Evolutionary conservation across 2,888 invertebrate genomes (phyloP).

Genomic region (Platycheirus albimanus): DNA sequence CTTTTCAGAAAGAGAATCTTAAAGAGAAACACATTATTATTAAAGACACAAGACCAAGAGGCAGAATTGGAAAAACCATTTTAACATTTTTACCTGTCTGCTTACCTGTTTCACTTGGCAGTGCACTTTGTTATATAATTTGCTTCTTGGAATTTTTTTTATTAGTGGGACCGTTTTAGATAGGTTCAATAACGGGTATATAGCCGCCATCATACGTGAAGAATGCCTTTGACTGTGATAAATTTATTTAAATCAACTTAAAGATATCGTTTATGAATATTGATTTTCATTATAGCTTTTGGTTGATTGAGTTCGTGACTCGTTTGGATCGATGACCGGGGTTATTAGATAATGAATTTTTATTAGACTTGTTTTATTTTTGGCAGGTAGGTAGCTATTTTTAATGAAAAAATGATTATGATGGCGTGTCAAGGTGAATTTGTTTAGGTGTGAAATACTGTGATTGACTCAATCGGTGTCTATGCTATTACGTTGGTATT

Average conservation of each 20-base stretch:
- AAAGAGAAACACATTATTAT: conserved; percentile 23
- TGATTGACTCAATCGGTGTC: too few species aligned
- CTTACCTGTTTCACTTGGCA: conserved; percentile 48
- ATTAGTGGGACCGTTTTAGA: conserved; percentile 46
- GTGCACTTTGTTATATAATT: conserved; percentile 59
- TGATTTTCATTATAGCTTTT: conserved; percentile 30
- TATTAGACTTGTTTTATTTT: conserved; percentile 16
- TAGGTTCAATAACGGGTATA: conserved; percentile 64
- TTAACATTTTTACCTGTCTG: neutral
- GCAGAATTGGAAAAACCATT: conserved; percentile 38
- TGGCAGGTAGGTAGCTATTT: neutral
- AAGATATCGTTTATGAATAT: conserved; percentile 9
- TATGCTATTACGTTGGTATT: too few species aligned
- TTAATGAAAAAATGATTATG: neutral
- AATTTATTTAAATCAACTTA: conserved; percentile 39
- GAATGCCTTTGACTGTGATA: conserved; percentile 34
- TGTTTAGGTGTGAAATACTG: conserved; percentile 1
- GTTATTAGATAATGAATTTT: conserved; percentile 48
- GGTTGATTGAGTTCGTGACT: conserved; percentile 14
- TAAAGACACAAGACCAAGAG: conserved; percentile 27
- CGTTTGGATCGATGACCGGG: conserved; percentile 34
- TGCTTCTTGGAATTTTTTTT: conserved; percentile 38
- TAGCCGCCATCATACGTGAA: conserved; percentile 40
- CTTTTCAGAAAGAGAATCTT: conserved; percentile 35
- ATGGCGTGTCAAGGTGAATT: conserved; percentile 18